Evolutionary conservation across 2,113 vertebrate species (phyloP).

Genomic region (Gymnobelideus leadbeateri): DNA sequence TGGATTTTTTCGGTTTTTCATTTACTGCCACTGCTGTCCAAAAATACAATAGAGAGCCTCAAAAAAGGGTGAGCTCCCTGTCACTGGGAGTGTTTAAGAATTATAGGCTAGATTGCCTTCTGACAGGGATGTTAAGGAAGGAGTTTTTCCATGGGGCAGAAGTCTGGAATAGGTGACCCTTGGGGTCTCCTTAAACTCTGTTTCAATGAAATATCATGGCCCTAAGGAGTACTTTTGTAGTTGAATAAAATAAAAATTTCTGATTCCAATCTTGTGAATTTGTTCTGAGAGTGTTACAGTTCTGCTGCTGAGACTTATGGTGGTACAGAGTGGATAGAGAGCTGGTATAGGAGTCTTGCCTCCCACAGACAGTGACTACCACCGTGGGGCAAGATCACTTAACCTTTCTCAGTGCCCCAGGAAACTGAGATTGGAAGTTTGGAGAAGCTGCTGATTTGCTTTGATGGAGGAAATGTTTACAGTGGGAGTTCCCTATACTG

Average conservation of each 20-base stretch:
- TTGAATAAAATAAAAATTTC: background rate
- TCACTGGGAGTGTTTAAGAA: background rate
- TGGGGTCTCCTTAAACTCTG: background rate
- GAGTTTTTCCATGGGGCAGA: background rate
- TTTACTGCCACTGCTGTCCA: background rate
- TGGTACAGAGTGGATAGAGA: background rate
- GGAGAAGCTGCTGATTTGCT: background rate
- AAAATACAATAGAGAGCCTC: background rate
- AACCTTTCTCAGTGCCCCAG: background rate
- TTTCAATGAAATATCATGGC: background rate
- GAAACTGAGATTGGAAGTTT: background rate
- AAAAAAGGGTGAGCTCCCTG: background rate
- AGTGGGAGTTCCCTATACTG: background rate
- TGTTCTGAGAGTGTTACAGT: background rate
- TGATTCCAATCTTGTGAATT: background rate
- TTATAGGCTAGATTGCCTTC: background rate
- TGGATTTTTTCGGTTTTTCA: background rate
- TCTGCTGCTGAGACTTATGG: background rate
- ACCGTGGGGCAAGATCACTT: background rate
- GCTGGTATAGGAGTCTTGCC: background rate
- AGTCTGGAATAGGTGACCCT: background rate
- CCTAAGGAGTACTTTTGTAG: background rate
- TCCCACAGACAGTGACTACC: background rate
- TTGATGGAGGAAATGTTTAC: background rate
- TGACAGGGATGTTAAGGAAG: background rate